A percentile compares a stretch with the other conserved stretches of the same genome.
Evolutionary conservation across 2,888 invertebrate genomes (phyloP).

Genomic region (Hyposoter dolosus): DNA sequence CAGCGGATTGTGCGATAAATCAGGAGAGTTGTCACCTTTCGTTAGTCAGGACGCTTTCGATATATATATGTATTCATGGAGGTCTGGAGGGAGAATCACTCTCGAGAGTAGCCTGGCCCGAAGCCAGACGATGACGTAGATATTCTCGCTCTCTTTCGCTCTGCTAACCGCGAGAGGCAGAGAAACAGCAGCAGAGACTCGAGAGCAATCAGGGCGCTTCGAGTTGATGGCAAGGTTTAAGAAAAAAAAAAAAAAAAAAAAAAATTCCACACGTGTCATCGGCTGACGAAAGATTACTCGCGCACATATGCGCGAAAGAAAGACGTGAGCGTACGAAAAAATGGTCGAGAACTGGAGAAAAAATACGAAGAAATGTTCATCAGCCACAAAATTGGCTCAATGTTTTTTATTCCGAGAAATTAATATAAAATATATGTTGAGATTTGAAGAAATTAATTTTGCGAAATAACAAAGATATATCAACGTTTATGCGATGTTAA

Average conservation of each 20-base stretch:
- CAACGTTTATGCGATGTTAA: no score
- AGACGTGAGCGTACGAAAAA: not conserved
- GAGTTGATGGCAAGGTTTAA: slow-evolving; percentile 60
- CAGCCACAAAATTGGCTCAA: not conserved
- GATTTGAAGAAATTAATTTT: no score
- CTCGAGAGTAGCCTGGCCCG: slow-evolving; percentile 62
- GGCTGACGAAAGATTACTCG: slow-evolving; percentile 55
- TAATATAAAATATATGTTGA: no score
- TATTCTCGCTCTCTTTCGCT: slow-evolving; percentile 24
- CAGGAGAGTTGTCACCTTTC: not conserved
- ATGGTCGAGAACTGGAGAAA: not conserved
- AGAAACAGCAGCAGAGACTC: slow-evolving; percentile 49
- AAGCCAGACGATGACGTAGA: slow-evolving; percentile 64
- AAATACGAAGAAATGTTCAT: not conserved
- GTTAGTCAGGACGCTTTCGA: not conserved
- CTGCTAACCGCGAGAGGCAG: slow-evolving; percentile 33
- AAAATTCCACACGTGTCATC: slow-evolving; percentile 53
- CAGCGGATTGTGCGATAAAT: not conserved
- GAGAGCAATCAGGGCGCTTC: slow-evolving; percentile 64
- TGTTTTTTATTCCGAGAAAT: no score
- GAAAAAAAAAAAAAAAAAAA: slow-evolving; percentile 22
- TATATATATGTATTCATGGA: slow-evolving; percentile 44
- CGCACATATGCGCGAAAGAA: not conserved
- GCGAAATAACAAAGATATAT: no score
- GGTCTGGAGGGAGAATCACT: slow-evolving; percentile 38